Evolutionary conservation across 2,888 invertebrate genomes (phyloP), one percentile per base, ranked within the genome.

Genomic region (Galeruca laticollis): DNA sequence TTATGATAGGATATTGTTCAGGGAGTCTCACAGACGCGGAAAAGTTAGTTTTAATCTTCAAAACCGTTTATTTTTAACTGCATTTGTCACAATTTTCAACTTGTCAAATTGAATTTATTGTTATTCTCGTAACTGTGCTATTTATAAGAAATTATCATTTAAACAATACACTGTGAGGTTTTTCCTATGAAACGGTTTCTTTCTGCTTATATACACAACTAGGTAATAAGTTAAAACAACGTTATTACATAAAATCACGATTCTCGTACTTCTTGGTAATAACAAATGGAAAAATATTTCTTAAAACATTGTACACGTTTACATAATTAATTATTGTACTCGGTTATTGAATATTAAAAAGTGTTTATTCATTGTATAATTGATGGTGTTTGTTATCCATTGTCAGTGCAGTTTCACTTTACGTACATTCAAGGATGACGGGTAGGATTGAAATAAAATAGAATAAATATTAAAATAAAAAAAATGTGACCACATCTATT

Each of bases 291-390:
- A 8, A 18, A 18, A 2, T 47, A 47, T 18, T 47, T 47, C 47
- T 47, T 47, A 47, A 47, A 47, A 47, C 47, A 47, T 47, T 47
- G 10, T 15, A 9, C 18, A 47, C 47, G 18, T 47, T 47, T 47
- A 47, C 47, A 18, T 47, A 47, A 47, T 47, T 18, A 18, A 47
- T 47, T 47, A 47, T 18, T 47, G 47, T 47, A 18, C n/a, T n/a
- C n/a, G n/a, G 9, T 47, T 6, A 18, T 8, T 18, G 47, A 18
- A 40, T 6, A 40, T 40, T 40, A 40, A 47, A 47, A 47, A 47
- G 9, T 18, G 47, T 47, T 47, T 47, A 47, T 43, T 43, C 43
- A 43, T 43, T n/a, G n/a, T 43, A n/a, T n/a, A 43, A n/a, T 43
- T n/a, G 13, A 43, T 43, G 6, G 43, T 6, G 13, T 43, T 33